These are phyloP conservation scores for Sesia apiformis DNA, from an alignment of 2,888 invertebrate genomes.

Conservation along the genomic window DNA sequence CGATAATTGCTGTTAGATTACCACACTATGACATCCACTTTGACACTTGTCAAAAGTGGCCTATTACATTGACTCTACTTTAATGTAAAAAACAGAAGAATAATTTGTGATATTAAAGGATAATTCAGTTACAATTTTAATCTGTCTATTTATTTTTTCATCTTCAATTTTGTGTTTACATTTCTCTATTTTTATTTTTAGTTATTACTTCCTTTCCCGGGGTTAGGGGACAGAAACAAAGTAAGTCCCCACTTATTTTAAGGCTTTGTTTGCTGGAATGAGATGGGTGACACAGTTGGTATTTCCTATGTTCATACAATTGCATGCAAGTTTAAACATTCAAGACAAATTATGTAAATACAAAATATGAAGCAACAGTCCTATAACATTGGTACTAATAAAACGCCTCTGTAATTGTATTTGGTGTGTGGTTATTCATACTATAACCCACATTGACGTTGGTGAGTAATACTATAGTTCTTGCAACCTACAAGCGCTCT, in stretches of 20 bases:
- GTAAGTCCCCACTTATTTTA: conserved; percentile 53
- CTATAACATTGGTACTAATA: no score
- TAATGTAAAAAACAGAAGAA: neutral
- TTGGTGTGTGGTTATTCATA: no score
- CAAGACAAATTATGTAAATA: no score
- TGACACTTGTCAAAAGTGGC: no score
- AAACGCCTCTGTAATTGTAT: no score
- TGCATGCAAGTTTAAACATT: neutral
- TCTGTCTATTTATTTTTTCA: neutral
- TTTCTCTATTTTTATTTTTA: conserved; percentile 35
- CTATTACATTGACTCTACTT: no score
- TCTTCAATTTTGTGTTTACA: conserved; percentile 34
- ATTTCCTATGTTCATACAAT: neutral
- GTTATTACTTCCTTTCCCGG: conserved; percentile 61
- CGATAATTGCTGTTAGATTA: no score
- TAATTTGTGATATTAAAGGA: neutral
- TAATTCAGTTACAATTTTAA: neutral
- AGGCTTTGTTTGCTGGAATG: conserved; percentile 46
- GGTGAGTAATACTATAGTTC: no score
- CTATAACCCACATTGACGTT: no score
- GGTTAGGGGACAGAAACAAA: conserved; percentile 60
- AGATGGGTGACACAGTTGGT: conserved; percentile 9
- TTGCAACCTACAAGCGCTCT: no score
- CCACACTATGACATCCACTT: neutral
- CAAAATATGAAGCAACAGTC: no score